Percentiles rank a stretch among this genome's conserved stretches.
phyloP scores from a whole-genome alignment of 2,797 vertebrate genomes.

The Neomorphus geoffroyi region DNA sequence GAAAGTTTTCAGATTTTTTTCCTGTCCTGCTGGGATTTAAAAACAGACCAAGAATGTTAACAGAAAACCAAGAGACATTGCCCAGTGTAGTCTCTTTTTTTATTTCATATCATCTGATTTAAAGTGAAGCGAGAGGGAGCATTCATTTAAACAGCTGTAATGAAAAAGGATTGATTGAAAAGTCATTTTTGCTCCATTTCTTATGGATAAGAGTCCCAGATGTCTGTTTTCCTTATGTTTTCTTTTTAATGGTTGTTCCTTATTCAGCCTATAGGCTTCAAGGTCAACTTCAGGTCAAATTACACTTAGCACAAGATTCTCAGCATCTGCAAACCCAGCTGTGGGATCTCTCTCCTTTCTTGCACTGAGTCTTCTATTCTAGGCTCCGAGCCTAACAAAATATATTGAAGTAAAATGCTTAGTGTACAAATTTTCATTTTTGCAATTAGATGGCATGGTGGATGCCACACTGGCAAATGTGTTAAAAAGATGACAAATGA shows the following conservation, averaged over 20 bases:
- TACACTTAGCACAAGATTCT: not conserved
- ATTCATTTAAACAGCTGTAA: constrained; percentile 44
- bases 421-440: not conserved
- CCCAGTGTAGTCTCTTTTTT: not conserved
- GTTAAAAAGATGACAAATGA: not conserved
- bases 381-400: not conserved
- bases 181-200: not conserved
- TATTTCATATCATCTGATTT: constrained; percentile 22
- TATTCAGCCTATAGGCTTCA: constrained; percentile 6
- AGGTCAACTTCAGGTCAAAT: constrained; percentile 11
- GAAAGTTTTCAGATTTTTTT: not conserved
- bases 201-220: constrained; percentile 14
- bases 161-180: constrained; percentile 41
- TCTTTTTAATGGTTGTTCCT: constrained; percentile 2
- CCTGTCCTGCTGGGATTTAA: not conserved
- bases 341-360: not conserved
- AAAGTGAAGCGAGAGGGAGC: not conserved
- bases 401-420: not conserved
- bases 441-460: not conserved
- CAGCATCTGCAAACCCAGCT: not conserved
- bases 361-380: not conserved
- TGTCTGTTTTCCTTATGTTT: constrained; percentile 35
- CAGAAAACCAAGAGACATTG: not conserved
- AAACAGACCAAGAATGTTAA: not conserved
- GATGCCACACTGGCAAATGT: not conserved